Evolutionary conservation across 2,888 invertebrate species (phyloP).

Genomic region (Acronicta aceris): DNA sequence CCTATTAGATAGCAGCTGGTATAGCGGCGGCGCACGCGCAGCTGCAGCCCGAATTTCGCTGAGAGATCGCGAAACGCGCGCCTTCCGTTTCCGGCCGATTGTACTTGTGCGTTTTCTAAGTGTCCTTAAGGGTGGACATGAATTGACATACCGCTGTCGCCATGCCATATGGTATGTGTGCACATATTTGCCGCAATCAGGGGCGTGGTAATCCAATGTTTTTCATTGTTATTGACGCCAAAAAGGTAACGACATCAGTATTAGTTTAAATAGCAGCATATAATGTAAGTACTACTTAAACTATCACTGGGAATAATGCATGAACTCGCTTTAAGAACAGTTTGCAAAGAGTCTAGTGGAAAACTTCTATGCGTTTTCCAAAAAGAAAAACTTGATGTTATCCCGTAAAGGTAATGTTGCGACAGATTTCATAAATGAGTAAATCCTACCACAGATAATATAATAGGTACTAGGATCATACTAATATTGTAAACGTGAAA

Average conservation of each 20-base stretch:
- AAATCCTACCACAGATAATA: too few species aligned
- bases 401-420: too few species aligned
- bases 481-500: too few species aligned
- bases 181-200: slow-evolving; percentile 57
- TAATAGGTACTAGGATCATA: too few species aligned
- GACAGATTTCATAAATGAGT: too few species aligned
- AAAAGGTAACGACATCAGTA: slow-evolving; percentile 19
- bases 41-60: slow-evolving; percentile 86
- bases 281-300: too few species aligned
- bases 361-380: too few species aligned
- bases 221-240: slow-evolving; percentile 38
- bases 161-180: slow-evolving; percentile 35
- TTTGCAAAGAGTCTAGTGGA: too few species aligned
- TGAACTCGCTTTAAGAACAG: too few species aligned
- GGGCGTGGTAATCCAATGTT: slow-evolving; percentile 58
- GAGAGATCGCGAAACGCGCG: slow-evolving; percentile 88
- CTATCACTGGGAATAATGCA: too few species aligned
- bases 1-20: slow-evolving; percentile 84
- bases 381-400: too few species aligned
- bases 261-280: background rate
- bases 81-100: slow-evolving; percentile 88
- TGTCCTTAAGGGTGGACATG: slow-evolving; percentile 74
- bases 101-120: slow-evolving; percentile 71
- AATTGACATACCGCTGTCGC: slow-evolving; percentile 67
- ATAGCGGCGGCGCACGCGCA: slow-evolving; percentile 76